phyloP scores from a whole-genome alignment of 2,113 vertebrate genomes.

The Triplophysa tibetana region DNA sequence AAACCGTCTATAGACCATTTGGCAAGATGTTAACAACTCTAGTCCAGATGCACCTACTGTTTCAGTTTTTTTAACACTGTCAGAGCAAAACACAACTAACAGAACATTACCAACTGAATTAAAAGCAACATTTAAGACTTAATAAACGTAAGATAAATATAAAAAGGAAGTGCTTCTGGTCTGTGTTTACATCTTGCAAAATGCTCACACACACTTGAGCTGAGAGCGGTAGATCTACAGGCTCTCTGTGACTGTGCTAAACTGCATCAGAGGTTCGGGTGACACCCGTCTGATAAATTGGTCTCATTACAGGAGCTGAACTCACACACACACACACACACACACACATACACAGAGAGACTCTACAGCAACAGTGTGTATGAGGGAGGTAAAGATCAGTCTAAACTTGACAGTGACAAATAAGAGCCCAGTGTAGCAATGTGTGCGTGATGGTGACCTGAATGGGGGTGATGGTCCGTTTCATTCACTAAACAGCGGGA shows the following conservation, averaged over 20 bases:
- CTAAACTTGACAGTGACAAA: neutral
- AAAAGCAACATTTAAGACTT: too few species aligned
- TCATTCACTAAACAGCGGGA: neutral
- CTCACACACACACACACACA: constrained; percentile 20
- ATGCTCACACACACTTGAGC: neutral
- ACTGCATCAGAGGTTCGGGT: neutral
- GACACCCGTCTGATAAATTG: constrained; percentile 25
- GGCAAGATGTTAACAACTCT: too few species aligned
- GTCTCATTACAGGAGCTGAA: constrained; percentile 32
- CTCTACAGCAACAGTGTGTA: neutral
- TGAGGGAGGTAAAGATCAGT: constrained; percentile 22
- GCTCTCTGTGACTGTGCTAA: constrained; percentile 15
- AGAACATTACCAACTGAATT: too few species aligned
- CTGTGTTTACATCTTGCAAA: too few species aligned
- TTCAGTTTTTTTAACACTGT: too few species aligned
- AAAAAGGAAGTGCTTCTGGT: too few species aligned
- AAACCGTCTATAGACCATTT: too few species aligned
- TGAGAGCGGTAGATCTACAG: neutral
- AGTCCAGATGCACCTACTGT: too few species aligned
- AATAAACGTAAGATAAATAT: too few species aligned
- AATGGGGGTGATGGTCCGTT: neutral
- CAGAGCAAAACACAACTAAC: too few species aligned
- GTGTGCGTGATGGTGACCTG: neutral
- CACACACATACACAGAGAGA: constrained; percentile 10
- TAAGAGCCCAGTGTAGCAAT: too few species aligned